These are phyloP conservation scores for Atethmia centrago DNA, from an alignment of 2,888 invertebrate species.

Conservation along the genomic window DNA sequence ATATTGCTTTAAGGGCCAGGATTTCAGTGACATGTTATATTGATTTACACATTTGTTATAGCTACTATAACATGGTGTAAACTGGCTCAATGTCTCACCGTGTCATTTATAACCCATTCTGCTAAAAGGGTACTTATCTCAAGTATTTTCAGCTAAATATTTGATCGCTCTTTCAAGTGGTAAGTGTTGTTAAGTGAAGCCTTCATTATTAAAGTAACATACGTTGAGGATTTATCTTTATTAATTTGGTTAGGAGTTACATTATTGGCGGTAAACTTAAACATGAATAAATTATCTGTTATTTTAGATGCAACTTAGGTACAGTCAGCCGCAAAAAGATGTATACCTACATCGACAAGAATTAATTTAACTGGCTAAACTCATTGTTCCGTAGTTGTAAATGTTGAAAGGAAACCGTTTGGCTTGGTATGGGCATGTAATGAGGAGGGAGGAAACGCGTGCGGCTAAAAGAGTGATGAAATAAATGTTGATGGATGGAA, in stretches of 20 bases:
- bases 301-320: not conserved
- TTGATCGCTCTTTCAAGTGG: conserved; percentile 48
- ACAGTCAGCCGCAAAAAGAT: no score
- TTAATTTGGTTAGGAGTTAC: conserved; percentile 10
- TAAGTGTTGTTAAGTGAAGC: conserved; percentile 29
- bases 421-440: no score
- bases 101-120: conserved; percentile 33
- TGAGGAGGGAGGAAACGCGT: no score
- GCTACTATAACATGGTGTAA: not conserved
- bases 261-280: not conserved
- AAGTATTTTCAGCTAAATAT: conserved; percentile 60
- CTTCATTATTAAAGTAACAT: conserved; percentile 43
- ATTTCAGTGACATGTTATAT: no score
- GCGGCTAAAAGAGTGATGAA: no score
- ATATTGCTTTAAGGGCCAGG: no score
- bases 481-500: no score
- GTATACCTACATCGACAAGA: no score
- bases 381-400: no score
- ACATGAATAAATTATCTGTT: not conserved
- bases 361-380: no score
- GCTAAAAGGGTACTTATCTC: conserved; percentile 54
- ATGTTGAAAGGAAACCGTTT: no score
- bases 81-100: conserved; percentile 3
- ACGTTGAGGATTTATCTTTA: conserved; percentile 8
- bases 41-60: conserved; percentile 6